Evolutionary conservation across 2,888 invertebrate species (phyloP), one percentile per base, ranked within the genome.

Genomic region (Panzeria rudis): DNA sequence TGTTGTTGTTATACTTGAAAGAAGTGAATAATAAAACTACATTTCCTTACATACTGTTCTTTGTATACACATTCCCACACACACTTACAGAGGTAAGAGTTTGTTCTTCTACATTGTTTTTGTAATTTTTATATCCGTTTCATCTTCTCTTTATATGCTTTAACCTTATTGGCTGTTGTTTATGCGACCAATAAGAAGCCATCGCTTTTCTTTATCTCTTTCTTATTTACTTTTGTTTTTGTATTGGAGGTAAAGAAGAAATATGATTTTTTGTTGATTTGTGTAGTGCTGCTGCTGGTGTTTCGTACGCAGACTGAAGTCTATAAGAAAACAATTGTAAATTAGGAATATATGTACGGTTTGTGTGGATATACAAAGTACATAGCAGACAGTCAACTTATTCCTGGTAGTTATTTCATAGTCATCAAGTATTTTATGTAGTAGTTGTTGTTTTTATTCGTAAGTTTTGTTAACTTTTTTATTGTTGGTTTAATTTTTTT

Each of bases 161-260:
- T n/a, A n/a, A 13, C 47, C 4, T 54, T 20, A 86, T 88, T 87
- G 87, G 88, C 73, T 25, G 29, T 23, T 47, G 35, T 13, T 20
- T n/a, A 2, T 52, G 3, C 9, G 2, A 41, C 85, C 82, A 85
- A 85, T 85, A 35, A 47, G 3, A 20, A 0, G 9, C 20, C 5
- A 17, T 8, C 6, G 2, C 3, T 32, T 50, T 15, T 35, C 3
- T 54, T 47, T 41, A 25, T 87, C 86, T 86, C 82, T 79, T 61
- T 83, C 77, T 71, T 50, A 72, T 77, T 54, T 38, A 47, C 56
- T 83, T 54, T 47, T 71, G 71, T 47, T 64, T 38, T 79, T 56
- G 54, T 79, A 23, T 29, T 56, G 52, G 50, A 20, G 35, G 47
- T 32, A 15, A 73, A 61, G 50, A 54, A 56, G 69, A 17, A 15